phyloP scores from a whole-genome alignment of 2,888 invertebrate species.

The Anarsia innoxiella region DNA sequence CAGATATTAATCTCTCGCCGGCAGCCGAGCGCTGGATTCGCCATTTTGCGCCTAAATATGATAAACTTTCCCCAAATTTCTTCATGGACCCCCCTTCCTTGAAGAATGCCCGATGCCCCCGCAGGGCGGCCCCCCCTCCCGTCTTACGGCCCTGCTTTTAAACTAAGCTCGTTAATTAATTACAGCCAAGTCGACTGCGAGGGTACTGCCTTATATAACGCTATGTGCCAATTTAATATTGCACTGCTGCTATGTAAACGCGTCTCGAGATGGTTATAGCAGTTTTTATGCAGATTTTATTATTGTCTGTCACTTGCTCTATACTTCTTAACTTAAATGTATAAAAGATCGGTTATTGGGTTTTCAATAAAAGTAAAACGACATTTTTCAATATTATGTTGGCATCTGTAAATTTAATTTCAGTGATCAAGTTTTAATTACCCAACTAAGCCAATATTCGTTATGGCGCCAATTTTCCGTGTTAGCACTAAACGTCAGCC shows the following conservation, averaged over 20 bases:
- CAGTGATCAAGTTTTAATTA: too few relatives aligned
- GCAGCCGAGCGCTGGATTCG: constrained; percentile 73
- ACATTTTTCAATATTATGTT: too few relatives aligned
- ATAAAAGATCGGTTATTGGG: too few relatives aligned
- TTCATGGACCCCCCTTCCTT: constrained; percentile 56
- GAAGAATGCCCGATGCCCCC: constrained; percentile 39
- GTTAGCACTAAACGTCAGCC: constrained; percentile 8
- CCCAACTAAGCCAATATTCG: too few relatives aligned
- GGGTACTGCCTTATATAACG: constrained; percentile 64
- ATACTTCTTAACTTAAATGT: too few relatives aligned
- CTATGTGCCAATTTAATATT: constrained; percentile 69
- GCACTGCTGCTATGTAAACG: constrained; percentile 31
- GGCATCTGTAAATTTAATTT: too few relatives aligned
- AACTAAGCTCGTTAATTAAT: constrained; percentile 77
- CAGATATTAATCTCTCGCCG: constrained; percentile 73
- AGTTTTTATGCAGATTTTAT: too few relatives aligned
- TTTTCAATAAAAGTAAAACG: too few relatives aligned
- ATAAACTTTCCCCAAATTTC: constrained; percentile 75
- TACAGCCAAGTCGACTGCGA: constrained; percentile 70
- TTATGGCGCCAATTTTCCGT: neutral
- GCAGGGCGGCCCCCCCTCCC: constrained; percentile 46
- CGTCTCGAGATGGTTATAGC: too few relatives aligned
- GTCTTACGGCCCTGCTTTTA: constrained; percentile 76
- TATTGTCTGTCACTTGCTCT: too few relatives aligned
- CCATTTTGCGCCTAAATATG: constrained; percentile 76